phyloP scores from a whole-genome alignment of 1,140 invertebrate genomes.

The Tetramorium simillimum region DNA sequence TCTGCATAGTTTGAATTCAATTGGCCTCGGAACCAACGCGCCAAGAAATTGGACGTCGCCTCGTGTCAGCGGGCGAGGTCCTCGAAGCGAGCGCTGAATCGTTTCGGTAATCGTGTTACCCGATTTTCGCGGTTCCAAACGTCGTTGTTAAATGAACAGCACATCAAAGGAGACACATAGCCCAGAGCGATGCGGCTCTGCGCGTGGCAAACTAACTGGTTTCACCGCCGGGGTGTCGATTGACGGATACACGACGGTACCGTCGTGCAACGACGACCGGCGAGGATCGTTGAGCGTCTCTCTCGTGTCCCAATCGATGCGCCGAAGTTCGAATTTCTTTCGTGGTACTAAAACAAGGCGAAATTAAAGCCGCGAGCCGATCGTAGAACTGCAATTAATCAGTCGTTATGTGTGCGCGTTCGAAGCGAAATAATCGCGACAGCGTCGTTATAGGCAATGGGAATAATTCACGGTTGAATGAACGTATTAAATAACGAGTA shows the following conservation, averaged over 20 bases:
- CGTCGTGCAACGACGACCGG: conserved; percentile 15
- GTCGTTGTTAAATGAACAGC: conserved; percentile 62
- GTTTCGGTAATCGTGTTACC: conserved; percentile 66
- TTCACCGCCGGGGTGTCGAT: conserved; percentile 61
- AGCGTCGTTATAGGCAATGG: conserved; percentile 37
- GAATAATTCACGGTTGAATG: conserved; percentile 23
- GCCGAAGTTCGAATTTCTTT: conserved; percentile 16
- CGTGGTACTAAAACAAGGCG: background rate
- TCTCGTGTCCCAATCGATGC: background rate
- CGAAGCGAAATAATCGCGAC: conserved; percentile 48
- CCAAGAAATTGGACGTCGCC: conserved; percentile 56
- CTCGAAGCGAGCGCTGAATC: conserved; percentile 41
- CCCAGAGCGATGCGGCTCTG: conserved; percentile 62
- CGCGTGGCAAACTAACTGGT: conserved; percentile 63
- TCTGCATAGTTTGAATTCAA: conserved; percentile 27
- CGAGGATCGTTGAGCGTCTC: background rate
- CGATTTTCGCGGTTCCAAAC: conserved; percentile 60
- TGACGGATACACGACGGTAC: conserved; percentile 34
- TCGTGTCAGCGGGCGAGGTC: conserved; percentile 17
- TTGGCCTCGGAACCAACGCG: background rate
- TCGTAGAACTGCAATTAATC: conserved; percentile 60
- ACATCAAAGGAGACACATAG: conserved; percentile 67
- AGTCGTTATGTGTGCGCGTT: conserved; percentile 38
- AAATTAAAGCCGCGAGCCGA: conserved; percentile 56
- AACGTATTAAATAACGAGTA: conserved; percentile 37